A percentile compares a stretch with the other conserved stretches of the same genome.
phyloP scores from a whole-genome alignment of 1,140 invertebrate genomes.

The Drosophila parabipectinata region DNA sequence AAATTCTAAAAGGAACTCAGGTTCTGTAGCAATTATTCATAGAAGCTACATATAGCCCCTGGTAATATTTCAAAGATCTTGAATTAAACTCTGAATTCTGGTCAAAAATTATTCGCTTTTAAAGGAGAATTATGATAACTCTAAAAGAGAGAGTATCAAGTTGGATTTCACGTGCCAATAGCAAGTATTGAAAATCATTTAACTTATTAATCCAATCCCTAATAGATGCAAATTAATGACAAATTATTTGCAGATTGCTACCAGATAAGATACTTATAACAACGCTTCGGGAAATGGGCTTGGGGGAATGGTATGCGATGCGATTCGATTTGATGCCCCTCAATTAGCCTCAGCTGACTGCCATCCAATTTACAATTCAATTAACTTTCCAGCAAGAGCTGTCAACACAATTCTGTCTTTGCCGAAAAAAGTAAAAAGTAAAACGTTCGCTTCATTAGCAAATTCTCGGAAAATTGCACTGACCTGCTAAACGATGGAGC shows the following conservation, averaged over 20 bases:
- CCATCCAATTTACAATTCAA: conserved; percentile 77
- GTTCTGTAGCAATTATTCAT: neutral
- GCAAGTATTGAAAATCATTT: conserved; percentile 14
- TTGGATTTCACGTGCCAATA: conserved; percentile 9
- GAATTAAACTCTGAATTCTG: too few species aligned
- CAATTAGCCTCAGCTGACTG: conserved; percentile 66
- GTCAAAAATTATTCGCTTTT: too few species aligned
- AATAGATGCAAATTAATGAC: conserved; percentile 53
- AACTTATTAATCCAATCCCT: conserved; percentile 46
- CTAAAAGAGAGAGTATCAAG: conserved; percentile 22
- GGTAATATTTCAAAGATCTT: neutral
- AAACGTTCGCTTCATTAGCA: conserved; percentile 70
- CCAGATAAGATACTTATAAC: conserved; percentile 38
- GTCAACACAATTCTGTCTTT: conserved; percentile 57
- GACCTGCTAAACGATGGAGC: conserved; percentile 52
- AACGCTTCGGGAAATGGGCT: conserved; percentile 14
- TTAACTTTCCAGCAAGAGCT: conserved; percentile 72
- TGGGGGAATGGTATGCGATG: neutral
- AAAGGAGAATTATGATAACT: neutral
- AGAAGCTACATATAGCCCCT: neutral
- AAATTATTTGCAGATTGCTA: conserved; percentile 53
- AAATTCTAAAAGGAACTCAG: conserved; percentile 19
- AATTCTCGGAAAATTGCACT: conserved; percentile 75
- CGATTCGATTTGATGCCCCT: conserved; percentile 17
- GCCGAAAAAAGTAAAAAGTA: conserved; percentile 45